Evolutionary conservation across 2,888 invertebrate species (phyloP).

Genomic region (Phortica magna): DNA sequence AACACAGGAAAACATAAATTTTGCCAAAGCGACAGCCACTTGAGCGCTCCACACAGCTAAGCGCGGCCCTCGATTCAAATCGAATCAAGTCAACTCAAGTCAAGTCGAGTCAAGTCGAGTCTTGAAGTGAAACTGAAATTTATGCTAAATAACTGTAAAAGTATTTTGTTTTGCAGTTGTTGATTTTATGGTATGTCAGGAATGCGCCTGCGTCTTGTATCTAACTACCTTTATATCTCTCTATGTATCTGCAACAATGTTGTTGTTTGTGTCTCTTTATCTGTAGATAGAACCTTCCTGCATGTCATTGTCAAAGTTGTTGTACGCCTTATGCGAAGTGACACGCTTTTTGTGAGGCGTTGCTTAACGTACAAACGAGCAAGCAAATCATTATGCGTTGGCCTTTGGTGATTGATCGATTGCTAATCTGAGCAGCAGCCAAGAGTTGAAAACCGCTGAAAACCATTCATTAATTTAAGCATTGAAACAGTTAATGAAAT

Average conservation of each 20-base stretch:
- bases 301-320: background rate
- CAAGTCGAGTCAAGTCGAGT: too few relatives aligned
- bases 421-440: slow-evolving; percentile 20
- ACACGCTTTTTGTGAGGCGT: too few relatives aligned
- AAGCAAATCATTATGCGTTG: too few relatives aligned
- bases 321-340: too few relatives aligned
- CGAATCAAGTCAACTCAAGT: too few relatives aligned
- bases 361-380: too few relatives aligned
- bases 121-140: slow-evolving; percentile 49
- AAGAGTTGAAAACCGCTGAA: slow-evolving; percentile 56
- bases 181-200: slow-evolving; percentile 4
- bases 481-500: slow-evolving; percentile 66
- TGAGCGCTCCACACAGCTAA: background rate
- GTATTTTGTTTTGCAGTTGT: slow-evolving; percentile 21
- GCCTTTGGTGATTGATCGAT: background rate
- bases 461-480: slow-evolving; percentile 70
- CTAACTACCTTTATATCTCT: background rate
- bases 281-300: background rate
- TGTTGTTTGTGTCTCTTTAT: too few relatives aligned
- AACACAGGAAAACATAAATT: slow-evolving; percentile 31
- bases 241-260: too few relatives aligned
- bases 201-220: background rate
- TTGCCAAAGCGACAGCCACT: slow-evolving; percentile 10
- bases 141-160: slow-evolving; percentile 59
- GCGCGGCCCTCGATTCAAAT: too few relatives aligned